Evolutionary conservation across 2,888 invertebrate species (phyloP).

Genomic region (Leuctra nigra): DNA sequence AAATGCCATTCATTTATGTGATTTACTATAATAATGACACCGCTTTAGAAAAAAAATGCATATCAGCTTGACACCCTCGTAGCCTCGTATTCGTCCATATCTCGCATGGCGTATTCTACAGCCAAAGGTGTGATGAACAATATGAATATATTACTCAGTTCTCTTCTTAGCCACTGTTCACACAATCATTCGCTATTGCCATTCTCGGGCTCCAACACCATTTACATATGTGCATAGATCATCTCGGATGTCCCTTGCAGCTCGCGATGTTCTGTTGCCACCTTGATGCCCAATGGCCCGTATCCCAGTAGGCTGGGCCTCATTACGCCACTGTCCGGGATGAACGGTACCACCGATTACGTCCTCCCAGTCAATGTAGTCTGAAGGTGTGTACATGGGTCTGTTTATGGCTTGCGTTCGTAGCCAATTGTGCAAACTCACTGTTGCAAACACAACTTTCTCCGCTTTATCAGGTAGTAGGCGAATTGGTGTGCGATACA

Average conservation of each 20-base stretch:
- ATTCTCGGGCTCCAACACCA: not conserved
- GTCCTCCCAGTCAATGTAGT: slow-evolving; percentile 5
- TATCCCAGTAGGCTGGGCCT: not conserved
- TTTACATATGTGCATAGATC: slow-evolving; percentile 1
- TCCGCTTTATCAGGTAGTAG: not conserved
- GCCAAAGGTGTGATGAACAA: too few species aligned
- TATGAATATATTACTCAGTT: too few species aligned
- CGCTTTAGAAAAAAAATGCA: too few species aligned
- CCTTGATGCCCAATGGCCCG: slow-evolving; percentile 2
- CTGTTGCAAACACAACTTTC: not conserved
- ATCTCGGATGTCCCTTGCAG: slow-evolving; percentile 3
- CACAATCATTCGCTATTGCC: slow-evolving; percentile 2
- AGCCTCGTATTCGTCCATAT: too few species aligned
- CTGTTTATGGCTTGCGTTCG: not conserved
- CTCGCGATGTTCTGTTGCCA: not conserved
- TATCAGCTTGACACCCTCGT: too few species aligned
- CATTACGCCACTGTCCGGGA: not conserved
- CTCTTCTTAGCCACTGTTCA: too few species aligned
- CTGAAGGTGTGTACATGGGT: not conserved
- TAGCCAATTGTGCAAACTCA: slow-evolving; percentile 8
- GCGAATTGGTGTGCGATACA: not conserved
- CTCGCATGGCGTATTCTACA: too few species aligned
- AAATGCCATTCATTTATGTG: too few species aligned
- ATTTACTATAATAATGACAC: too few species aligned
- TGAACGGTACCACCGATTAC: not conserved